Evolutionary conservation across 2,113 vertebrate species (phyloP).

Genomic region (Leucosticte australis): DNA sequence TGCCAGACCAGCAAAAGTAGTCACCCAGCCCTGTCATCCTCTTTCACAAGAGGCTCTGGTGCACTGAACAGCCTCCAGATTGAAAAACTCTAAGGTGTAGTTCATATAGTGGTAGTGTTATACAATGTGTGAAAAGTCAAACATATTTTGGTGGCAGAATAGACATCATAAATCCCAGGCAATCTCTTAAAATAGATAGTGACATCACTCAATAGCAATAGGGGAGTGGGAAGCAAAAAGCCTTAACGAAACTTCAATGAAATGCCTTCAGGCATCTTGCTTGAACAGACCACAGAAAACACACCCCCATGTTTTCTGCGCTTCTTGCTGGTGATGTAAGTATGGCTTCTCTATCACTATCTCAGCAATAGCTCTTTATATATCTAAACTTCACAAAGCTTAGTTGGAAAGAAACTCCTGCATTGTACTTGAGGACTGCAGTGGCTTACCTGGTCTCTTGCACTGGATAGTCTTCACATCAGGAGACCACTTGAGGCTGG

Average conservation of each 20-base stretch:
- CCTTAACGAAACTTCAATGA: background rate
- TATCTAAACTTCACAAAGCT: background rate
- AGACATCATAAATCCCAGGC: background rate
- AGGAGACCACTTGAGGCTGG: constrained; percentile 90
- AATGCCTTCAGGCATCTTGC: background rate
- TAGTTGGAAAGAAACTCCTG: background rate
- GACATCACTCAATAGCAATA: background rate
- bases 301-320: background rate
- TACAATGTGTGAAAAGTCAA: background rate
- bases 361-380: background rate
- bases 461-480: constrained; percentile 69
- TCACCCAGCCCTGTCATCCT: background rate
- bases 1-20: background rate
- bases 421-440: background rate
- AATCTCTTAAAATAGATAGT: background rate
- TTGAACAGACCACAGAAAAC: background rate
- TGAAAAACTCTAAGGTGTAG: background rate
- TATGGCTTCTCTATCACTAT: background rate
- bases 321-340: background rate
- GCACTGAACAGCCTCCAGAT: background rate
- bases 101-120: background rate
- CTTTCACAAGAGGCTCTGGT: background rate
- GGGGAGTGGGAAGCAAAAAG: background rate
- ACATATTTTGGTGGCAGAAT: background rate
- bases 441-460: constrained; percentile 71